These are phyloP conservation scores for Gila robusta DNA, from an alignment of 2,797 vertebrate species.

Conservation along the genomic window DNA sequence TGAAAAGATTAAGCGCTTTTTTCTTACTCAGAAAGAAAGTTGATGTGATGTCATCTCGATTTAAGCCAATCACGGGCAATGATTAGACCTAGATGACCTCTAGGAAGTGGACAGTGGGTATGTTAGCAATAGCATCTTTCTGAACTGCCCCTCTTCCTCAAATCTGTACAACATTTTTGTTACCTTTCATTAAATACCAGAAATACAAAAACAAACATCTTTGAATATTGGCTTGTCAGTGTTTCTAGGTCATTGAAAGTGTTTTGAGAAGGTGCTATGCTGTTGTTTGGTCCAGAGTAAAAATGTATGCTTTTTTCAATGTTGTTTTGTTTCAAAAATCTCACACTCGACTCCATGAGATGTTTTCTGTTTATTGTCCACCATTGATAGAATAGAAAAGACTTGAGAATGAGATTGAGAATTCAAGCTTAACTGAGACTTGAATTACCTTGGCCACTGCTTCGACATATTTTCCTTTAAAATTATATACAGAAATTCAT, in stretches of 20 bases:
- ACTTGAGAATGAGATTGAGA: background rate
- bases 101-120: background rate
- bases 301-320: background rate
- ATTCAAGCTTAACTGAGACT: background rate
- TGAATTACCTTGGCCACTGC: background rate
- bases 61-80: background rate
- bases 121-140: background rate
- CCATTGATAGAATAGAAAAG: background rate
- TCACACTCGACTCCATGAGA: background rate
- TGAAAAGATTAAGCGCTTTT: conserved; percentile 24
- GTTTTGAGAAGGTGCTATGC: background rate
- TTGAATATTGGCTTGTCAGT: background rate
- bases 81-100: background rate
- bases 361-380: background rate
- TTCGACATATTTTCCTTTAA: background rate
- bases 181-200: background rate
- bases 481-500: background rate
- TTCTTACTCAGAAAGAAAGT: conserved; percentile 24
- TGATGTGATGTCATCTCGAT: conserved; percentile 36
- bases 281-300: background rate
- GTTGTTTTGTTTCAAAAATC: background rate
- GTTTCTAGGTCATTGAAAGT: background rate
- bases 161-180: background rate
- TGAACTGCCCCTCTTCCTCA: background rate
- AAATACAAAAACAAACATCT: background rate